A percentile compares a stretch with the other conserved stretches of the same genome.
Evolutionary conservation across 2,888 invertebrate species (phyloP).

Genomic region (Cyclophora albipunctata): DNA sequence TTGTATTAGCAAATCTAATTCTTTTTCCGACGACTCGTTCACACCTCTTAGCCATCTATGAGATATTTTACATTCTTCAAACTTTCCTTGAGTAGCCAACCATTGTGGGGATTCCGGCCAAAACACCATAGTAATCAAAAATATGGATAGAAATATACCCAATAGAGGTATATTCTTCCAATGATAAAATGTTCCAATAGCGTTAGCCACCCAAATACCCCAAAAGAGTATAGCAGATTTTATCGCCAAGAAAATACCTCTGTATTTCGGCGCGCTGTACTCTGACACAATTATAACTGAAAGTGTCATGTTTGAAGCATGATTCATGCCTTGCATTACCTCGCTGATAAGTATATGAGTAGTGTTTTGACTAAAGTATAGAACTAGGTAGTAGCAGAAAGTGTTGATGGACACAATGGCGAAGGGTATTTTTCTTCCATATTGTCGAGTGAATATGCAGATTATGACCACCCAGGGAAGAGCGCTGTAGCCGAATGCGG

Average conservation of each 20-base stretch:
- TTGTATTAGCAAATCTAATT: slow-evolving; percentile 22
- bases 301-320: slow-evolving; percentile 21
- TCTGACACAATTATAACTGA: slow-evolving; percentile 25
- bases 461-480: slow-evolving; percentile 29
- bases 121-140: slow-evolving; percentile 9
- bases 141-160: slow-evolving; percentile 17
- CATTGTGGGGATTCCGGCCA: slow-evolving; percentile 32
- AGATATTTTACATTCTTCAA: slow-evolving; percentile 19
- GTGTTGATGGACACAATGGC: slow-evolving; percentile 20
- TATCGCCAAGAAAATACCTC: slow-evolving; percentile 27
- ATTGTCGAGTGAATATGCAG: slow-evolving; percentile 19
- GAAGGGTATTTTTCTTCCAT: slow-evolving; percentile 29
- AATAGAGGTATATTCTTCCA: slow-evolving; percentile 28
- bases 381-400: slow-evolving; percentile 16
- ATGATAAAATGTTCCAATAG: slow-evolving; percentile 27
- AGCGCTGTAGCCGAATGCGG: slow-evolving; percentile 27
- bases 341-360: slow-evolving; percentile 27
- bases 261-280: slow-evolving; percentile 25
- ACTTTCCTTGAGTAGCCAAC: slow-evolving; percentile 25
- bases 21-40: slow-evolving; percentile 16
- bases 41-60: slow-evolving; percentile 27
- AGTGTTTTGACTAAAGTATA: slow-evolving; percentile 23
- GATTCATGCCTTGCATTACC: slow-evolving; percentile 26
- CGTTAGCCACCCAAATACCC: slow-evolving; percentile 32
- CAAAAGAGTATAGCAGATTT: slow-evolving; percentile 29